Evolutionary conservation across 2,797 vertebrate genomes (phyloP).

Genomic region (Trachops cirrhosus): DNA sequence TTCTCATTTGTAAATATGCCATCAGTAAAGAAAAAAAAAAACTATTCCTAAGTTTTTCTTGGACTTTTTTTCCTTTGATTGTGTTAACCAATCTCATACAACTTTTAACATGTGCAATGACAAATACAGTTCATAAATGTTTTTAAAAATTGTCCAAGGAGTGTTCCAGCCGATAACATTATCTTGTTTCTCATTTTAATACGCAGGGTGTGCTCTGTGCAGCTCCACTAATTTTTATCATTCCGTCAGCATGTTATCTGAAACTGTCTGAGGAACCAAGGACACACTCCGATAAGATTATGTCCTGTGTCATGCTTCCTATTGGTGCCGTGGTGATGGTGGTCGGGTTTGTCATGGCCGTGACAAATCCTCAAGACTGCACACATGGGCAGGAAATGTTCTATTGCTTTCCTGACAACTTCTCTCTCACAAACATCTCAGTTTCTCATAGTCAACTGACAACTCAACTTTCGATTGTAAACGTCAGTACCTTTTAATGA

Average conservation of each 20-base stretch:
- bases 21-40: constrained; percentile 24
- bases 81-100: not conserved
- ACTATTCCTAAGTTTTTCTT: not conserved
- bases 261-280: constrained; percentile 90
- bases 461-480: not conserved
- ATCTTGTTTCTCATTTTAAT: constrained; percentile 69
- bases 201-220: constrained; percentile 93
- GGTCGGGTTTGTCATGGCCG: constrained; percentile 89
- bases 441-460: constrained; percentile 70
- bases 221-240: constrained; percentile 95
- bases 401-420: constrained; percentile 89
- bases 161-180: not conserved
- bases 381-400: constrained; percentile 95
- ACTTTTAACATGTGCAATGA: not conserved
- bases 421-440: constrained; percentile 82
- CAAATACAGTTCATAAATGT: not conserved
- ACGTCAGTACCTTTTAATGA: constrained; percentile 38
- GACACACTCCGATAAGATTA: constrained; percentile 88
- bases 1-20: not conserved
- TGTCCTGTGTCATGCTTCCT: constrained; percentile 87
- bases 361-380: constrained; percentile 89
- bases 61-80: constrained; percentile 18
- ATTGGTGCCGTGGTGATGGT: constrained; percentile 90
- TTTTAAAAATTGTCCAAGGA: not conserved
- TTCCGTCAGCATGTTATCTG: constrained; percentile 94